phyloP scores from a whole-genome alignment of 2,888 invertebrate species.

The Cosmorhoe ocellata region DNA sequence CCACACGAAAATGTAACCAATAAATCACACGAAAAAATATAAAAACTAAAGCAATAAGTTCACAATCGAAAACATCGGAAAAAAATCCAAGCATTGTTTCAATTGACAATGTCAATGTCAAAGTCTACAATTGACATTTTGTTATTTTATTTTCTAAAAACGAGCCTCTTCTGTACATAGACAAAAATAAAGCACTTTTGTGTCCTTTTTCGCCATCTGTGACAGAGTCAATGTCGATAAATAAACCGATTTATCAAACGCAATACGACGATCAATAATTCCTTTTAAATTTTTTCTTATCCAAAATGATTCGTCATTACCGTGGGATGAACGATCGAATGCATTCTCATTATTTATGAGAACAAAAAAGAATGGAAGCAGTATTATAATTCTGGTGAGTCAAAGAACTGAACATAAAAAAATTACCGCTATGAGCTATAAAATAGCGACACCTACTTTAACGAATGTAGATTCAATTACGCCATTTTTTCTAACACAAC shows the following conservation, averaged over 20 bases:
- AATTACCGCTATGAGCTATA: slow-evolving; percentile 48
- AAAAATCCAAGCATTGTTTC: no score
- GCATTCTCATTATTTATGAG: slow-evolving; percentile 54
- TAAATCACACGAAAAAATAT: no score
- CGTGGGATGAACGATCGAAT: slow-evolving; percentile 53
- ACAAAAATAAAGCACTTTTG: no score
- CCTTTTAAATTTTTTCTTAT: slow-evolving; percentile 6
- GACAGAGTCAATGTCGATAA: background rate
- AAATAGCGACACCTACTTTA: slow-evolving; percentile 47
- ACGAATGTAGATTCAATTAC: slow-evolving; percentile 35
- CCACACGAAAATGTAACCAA: no score
- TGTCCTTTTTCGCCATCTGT: no score
- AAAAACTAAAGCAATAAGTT: no score
- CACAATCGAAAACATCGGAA: no score
- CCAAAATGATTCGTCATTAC: slow-evolving; percentile 36
- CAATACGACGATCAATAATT: slow-evolving; percentile 4
- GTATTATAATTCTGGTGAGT: slow-evolving; percentile 52
- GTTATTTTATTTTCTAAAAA: no score
- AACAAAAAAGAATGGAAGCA: slow-evolving; percentile 52
- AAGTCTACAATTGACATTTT: no score
- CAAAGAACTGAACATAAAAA: slow-evolving; percentile 54
- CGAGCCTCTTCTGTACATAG: no score
- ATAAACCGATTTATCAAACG: background rate
- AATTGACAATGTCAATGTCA: no score
- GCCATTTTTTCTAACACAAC: no score